Evolutionary conservation across 2,888 invertebrate genomes (phyloP), one percentile per base, ranked within the genome.

Genomic region (Amphiduros pacificus): DNA sequence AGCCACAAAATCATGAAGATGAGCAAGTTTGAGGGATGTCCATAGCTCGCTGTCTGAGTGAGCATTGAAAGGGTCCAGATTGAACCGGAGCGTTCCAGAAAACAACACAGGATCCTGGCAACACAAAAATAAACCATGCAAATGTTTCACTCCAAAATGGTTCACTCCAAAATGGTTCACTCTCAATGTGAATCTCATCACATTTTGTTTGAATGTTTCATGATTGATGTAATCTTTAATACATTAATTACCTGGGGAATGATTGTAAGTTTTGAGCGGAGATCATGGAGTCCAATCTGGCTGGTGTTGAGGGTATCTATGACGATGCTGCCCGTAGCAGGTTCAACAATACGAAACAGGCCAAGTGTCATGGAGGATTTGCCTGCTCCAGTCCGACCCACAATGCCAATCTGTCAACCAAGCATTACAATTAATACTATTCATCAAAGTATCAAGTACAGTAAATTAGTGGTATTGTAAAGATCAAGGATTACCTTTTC

Each of bases 91-190:
- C 3, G 32, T 58, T 1, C 50, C 51, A n/a, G 58, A 50, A 27
- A 58, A 58, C 20, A 58, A 26, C 2, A 58, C 58, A n/a, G 58
- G 58, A 51, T 58, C 58, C 58, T 58, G 28, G 44, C n/a, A 50
- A 22, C 6, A 48, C 6, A 22, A 44, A n/a, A n/a, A n/a, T n/a
- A n/a, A n/a, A n/a, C n/a, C n/a, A n/a, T n/a, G n/a, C n/a, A n/a
- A n/a, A n/a, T n/a, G n/a, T n/a, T n/a, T n/a, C n/a, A n/a, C n/a
- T n/a, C n/a, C n/a, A n/a, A n/a, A n/a, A n/a, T n/a, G n/a, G n/a
- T n/a, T n/a, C n/a, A n/a, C n/a, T n/a, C n/a, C n/a, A n/a, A n/a
- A n/a, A n/a, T n/a, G n/a, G n/a, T n/a, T n/a, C n/a, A n/a, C n/a
- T n/a, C n/a, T n/a, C n/a, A n/a, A n/a, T n/a, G n/a, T n/a, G n/a